phyloP scores from a whole-genome alignment of 2,797 vertebrate genomes.

The Cyclopterus lumpus region DNA sequence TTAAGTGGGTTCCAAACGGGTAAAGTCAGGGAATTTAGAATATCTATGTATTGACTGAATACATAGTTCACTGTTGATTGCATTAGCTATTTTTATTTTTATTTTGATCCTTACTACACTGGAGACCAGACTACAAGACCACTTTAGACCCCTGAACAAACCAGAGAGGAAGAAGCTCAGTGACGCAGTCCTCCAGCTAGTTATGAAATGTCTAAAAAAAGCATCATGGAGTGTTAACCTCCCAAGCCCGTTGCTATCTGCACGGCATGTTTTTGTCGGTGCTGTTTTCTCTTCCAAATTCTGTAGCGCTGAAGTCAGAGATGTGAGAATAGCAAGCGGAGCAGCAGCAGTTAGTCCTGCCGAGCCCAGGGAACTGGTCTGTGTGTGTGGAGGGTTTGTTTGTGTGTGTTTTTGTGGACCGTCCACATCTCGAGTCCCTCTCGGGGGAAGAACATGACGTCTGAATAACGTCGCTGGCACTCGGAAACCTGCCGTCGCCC shows the following conservation, averaged over 20 bases:
- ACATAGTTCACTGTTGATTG: background rate
- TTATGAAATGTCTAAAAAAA: slow-evolving; percentile 1
- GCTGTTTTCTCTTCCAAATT: slow-evolving; percentile 70
- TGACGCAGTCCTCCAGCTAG: background rate
- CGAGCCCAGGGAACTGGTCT: slow-evolving; percentile 12
- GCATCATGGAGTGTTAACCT: background rate
- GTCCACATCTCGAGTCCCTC: slow-evolving; percentile 50
- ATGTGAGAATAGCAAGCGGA: slow-evolving; percentile 70
- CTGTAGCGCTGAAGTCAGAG: slow-evolving; percentile 71
- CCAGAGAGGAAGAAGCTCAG: background rate
- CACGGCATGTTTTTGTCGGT: slow-evolving; percentile 26
- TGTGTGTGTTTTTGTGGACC: slow-evolving; percentile 27
- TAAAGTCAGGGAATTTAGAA: background rate
- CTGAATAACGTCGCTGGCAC: too few relatives aligned
- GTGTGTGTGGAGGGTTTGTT: slow-evolving; percentile 7
- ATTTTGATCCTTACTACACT: background rate
- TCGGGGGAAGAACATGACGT: slow-evolving; percentile 39
- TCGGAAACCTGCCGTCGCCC: too few relatives aligned
- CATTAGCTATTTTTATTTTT: background rate
- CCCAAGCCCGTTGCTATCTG: slow-evolving; percentile 7
- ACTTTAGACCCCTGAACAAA: slow-evolving; percentile 1
- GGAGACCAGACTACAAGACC: background rate
- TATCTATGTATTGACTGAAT: background rate
- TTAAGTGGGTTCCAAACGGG: background rate
- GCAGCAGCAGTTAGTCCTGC: slow-evolving; percentile 30